Evolutionary conservation across 2,113 vertebrate genomes (phyloP).

Genomic region (Paratilapia polleni): DNA sequence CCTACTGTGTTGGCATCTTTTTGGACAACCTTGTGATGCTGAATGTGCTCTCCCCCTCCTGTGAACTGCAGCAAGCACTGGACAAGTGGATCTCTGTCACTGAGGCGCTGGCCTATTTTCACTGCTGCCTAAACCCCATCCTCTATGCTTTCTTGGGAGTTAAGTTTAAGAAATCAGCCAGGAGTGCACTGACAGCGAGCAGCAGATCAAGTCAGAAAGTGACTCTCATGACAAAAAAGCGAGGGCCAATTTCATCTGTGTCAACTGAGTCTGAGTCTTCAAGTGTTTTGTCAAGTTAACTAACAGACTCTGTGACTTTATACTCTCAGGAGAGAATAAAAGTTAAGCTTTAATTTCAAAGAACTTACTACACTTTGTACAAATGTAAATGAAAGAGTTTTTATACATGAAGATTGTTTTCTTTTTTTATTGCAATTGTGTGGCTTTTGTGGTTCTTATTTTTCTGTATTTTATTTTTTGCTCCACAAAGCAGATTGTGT

Average conservation of each 20-base stretch:
- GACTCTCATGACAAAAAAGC: slow-evolving; percentile 90
- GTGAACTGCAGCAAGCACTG: slow-evolving; percentile 83
- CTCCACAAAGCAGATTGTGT: slow-evolving; percentile 35
- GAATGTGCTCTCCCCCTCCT: slow-evolving; percentile 81
- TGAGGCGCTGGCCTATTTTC: slow-evolving; percentile 93
- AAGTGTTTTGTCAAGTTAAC: slow-evolving; percentile 96
- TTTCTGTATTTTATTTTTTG: slow-evolving; percentile 1
- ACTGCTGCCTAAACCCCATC: slow-evolving; percentile 98
- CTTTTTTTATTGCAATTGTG: slow-evolving; percentile 69
- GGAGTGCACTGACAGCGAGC: slow-evolving; percentile 86
- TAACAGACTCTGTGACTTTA: slow-evolving; percentile 21
- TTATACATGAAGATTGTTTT: slow-evolving; percentile 63
- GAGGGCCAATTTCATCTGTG: slow-evolving; percentile 91
- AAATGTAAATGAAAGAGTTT: slow-evolving; percentile 77
- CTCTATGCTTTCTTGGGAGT: slow-evolving; percentile 97
- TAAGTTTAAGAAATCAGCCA: slow-evolving; percentile 94
- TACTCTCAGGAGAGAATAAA: slow-evolving; percentile 16
- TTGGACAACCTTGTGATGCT: slow-evolving; percentile 89
- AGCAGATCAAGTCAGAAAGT: slow-evolving; percentile 92
- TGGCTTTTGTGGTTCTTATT: slow-evolving; percentile 78
- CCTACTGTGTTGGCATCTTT: slow-evolving; percentile 90
- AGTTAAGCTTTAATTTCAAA: slow-evolving; percentile 59
- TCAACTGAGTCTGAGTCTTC: slow-evolving; percentile 99
- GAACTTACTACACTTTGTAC: slow-evolving; percentile 80
- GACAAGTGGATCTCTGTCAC: slow-evolving; percentile 92